Conservation (phyloP, 1,140 invertebrate species). For the Danaus plexippus region DNA sequence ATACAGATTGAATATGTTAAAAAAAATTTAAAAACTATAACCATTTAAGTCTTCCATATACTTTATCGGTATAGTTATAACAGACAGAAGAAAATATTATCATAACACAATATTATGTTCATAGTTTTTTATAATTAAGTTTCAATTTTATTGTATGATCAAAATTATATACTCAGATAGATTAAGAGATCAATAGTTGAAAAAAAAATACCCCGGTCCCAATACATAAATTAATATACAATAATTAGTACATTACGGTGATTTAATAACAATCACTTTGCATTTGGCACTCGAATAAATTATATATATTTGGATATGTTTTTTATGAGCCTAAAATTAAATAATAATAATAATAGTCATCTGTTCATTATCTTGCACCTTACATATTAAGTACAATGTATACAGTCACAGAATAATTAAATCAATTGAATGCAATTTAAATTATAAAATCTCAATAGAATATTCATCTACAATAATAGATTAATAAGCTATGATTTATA, state of each 20-base stretch:
- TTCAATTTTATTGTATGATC: slow-evolving; percentile 41
- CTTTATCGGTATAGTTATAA: no score
- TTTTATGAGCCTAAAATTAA: slow-evolving; percentile 4
- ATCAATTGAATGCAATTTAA: slow-evolving; percentile 44
- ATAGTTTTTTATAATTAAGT: slow-evolving; percentile 8
- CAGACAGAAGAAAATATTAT: slow-evolving; percentile 2
- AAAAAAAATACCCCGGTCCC: slow-evolving; percentile 6
- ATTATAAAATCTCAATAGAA: slow-evolving; percentile 58
- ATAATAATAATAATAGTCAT: not conserved
- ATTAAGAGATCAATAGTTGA: slow-evolving; percentile 28
- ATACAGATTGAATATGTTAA: not conserved
- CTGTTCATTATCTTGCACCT: slow-evolving; percentile 17
- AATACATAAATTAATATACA: no score
- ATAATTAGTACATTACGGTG: no score
- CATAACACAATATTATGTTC: not conserved
- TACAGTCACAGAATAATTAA: slow-evolving; percentile 16
- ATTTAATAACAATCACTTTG: no score
- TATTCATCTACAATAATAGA: slow-evolving; percentile 29
- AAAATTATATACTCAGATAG: slow-evolving; percentile 61
- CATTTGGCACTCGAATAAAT: slow-evolving; percentile 27
- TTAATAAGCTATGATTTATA: slow-evolving; percentile 17
- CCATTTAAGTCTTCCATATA: not conserved
- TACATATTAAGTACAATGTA: slow-evolving; percentile 56
- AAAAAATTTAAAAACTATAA: slow-evolving; percentile 1
- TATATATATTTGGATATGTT: slow-evolving; percentile 12